A percentile compares a stretch with the other conserved stretches of the same genome.
phyloP scores from a whole-genome alignment of 2,888 invertebrate genomes.

The Onchidella celtica region DNA sequence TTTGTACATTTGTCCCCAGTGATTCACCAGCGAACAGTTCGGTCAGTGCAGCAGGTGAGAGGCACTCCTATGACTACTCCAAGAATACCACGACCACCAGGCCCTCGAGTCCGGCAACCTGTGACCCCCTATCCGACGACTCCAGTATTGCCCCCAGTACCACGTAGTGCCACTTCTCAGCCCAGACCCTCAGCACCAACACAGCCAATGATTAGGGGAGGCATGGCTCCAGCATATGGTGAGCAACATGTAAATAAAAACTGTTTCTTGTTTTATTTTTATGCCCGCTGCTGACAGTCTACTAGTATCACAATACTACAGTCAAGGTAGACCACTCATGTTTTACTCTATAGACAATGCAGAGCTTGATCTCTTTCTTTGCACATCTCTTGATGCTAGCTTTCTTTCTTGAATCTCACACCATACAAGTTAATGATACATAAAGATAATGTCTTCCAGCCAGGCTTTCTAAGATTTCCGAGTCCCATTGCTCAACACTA shows the following conservation, averaged over 20 bases:
- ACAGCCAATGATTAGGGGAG: neutral
- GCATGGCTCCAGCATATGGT: slow-evolving; percentile 1
- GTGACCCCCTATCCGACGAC: neutral
- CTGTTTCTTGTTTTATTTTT: neutral
- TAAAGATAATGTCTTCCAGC: too few relatives aligned
- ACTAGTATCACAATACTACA: too few relatives aligned
- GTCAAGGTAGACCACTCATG: too few relatives aligned
- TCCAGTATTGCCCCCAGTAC: neutral
- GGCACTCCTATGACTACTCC: slow-evolving; percentile 3
- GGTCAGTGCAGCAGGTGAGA: slow-evolving; percentile 20
- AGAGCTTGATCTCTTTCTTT: too few relatives aligned
- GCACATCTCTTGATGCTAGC: too few relatives aligned
- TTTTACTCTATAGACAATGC: too few relatives aligned
- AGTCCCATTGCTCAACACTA: too few relatives aligned
- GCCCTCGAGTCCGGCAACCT: slow-evolving; percentile 4
- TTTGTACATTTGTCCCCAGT: slow-evolving; percentile 21
- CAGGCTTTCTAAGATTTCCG: too few relatives aligned
- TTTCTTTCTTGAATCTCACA: too few relatives aligned
- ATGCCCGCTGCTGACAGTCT: neutral
- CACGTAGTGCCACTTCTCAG: neutral
- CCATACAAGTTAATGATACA: too few relatives aligned
- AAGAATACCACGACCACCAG: neutral
- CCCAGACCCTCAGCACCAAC: neutral
- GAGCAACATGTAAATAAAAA: neutral
- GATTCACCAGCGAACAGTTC: slow-evolving; percentile 32